Conservation (phyloP, 2,888 invertebrate species). For the Abrostola triplasia region DNA sequence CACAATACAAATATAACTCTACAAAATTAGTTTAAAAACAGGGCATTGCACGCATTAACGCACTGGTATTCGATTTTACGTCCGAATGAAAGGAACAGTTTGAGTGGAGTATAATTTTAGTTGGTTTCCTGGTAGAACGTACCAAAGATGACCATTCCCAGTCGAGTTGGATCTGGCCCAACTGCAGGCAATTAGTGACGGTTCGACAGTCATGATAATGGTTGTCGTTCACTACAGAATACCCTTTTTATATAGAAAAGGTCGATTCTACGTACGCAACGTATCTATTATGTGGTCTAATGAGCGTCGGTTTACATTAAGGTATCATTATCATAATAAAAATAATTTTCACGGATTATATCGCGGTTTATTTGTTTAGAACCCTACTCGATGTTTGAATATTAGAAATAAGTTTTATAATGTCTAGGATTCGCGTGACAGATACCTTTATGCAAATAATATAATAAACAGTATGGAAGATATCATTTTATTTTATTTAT, state of each 20-base stretch:
- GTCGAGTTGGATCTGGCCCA: slow-evolving; percentile 58
- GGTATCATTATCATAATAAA: too few relatives aligned
- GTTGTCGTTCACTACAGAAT: slow-evolving; percentile 40
- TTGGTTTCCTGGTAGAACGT: slow-evolving; percentile 18
- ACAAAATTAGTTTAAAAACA: slow-evolving; percentile 23
- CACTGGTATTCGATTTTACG: slow-evolving; percentile 9
- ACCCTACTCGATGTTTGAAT: too few relatives aligned
- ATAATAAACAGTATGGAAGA: too few relatives aligned
- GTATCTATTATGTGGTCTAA: slow-evolving; percentile 11
- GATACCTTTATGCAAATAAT: too few relatives aligned
- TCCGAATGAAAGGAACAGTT: slow-evolving; percentile 16
- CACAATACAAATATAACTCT: slow-evolving; percentile 1
- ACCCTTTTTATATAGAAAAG: slow-evolving; percentile 40
- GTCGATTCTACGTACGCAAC: slow-evolving; percentile 20
- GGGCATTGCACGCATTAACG: slow-evolving; percentile 31
- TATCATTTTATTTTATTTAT: too few relatives aligned
- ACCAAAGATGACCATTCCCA: slow-evolving; percentile 46
- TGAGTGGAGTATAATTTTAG: slow-evolving; percentile 32
- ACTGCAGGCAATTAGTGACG: slow-evolving; percentile 59
- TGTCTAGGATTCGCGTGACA: too few relatives aligned
- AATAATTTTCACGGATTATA: too few relatives aligned
- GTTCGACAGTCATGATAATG: slow-evolving; percentile 50
- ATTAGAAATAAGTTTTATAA: too few relatives aligned
- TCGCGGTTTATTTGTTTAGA: too few relatives aligned
- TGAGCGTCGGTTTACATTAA: slow-evolving; percentile 9